Conservation (phyloP, 2,113 vertebrate species). For the Neoarius graeffei region DNA sequence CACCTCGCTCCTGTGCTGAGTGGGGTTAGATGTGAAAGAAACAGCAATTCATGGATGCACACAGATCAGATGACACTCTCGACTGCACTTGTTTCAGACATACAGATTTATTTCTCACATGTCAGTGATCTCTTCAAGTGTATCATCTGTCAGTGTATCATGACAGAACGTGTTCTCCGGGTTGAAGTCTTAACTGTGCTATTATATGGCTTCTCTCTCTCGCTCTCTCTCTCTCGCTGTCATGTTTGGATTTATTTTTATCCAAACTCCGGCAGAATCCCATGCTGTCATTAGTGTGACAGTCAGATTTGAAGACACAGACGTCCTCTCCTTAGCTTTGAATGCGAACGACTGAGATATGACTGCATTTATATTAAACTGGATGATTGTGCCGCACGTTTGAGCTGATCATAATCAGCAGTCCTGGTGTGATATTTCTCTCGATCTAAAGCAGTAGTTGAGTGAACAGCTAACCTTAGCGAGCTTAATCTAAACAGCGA, state of each 20-base stretch:
- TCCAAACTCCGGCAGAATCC: neutral
- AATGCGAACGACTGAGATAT: neutral
- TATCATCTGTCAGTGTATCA: neutral
- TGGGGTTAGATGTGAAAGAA: conserved; percentile 19
- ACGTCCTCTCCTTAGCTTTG: neutral
- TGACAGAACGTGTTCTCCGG: neutral
- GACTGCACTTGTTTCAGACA: neutral
- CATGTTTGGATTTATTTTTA: neutral
- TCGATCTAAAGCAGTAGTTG: neutral
- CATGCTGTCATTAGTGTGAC: neutral
- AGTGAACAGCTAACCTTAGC: neutral
- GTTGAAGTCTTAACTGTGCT: too few relatives aligned
- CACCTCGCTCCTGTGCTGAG: neutral
- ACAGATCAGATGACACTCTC: neutral
- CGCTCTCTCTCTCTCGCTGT: too few relatives aligned
- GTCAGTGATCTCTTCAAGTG: neutral
- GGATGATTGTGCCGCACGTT: too few relatives aligned
- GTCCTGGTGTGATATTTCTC: neutral
- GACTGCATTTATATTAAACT: neutral
- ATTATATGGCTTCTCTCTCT: neutral
- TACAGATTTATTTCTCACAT: neutral
- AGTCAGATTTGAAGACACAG: neutral
- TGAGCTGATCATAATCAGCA: neutral
- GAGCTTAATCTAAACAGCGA: neutral
- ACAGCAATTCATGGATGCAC: conserved; percentile 28